A percentile compares a stretch with the other conserved stretches of the same genome.
phyloP scores from a whole-genome alignment of 2,888 invertebrate genomes.

The Sarcophaga carnaria region DNA sequence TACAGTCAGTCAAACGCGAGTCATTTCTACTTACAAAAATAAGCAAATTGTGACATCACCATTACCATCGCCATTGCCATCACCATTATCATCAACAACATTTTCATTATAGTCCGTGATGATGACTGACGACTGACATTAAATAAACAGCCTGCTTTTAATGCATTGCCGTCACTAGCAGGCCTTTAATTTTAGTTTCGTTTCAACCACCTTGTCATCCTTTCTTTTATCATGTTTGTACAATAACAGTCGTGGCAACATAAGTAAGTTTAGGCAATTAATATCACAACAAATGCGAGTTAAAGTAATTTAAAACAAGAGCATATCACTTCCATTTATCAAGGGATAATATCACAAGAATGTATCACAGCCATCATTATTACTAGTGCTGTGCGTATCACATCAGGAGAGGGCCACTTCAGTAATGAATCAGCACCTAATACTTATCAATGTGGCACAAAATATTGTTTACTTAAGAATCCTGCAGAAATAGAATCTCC shows the following conservation, averaged over 20 bases:
- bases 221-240: neutral
- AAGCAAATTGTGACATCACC: constrained; percentile 64
- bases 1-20: neutral
- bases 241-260: constrained; percentile 1
- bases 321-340: no score
- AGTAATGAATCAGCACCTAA: no score
- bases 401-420: no score
- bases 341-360: no score
- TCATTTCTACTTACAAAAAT: constrained; percentile 12
- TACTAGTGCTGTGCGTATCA: no score
- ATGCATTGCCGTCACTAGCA: constrained; percentile 22
- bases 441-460: no score
- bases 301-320: neutral
- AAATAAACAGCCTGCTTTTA: constrained; percentile 27
- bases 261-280: neutral
- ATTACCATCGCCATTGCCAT: neutral
- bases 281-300: neutral
- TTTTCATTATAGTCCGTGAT: constrained; percentile 22
- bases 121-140: constrained; percentile 18
- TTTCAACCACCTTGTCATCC: neutral
- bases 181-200: constrained; percentile 38
- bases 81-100: constrained; percentile 13
- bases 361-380: no score
- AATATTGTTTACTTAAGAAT: no score
- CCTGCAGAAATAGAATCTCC: no score